Conservation (phyloP, 2,888 invertebrate species). For the Listrodromus nycthemerus region DNA sequence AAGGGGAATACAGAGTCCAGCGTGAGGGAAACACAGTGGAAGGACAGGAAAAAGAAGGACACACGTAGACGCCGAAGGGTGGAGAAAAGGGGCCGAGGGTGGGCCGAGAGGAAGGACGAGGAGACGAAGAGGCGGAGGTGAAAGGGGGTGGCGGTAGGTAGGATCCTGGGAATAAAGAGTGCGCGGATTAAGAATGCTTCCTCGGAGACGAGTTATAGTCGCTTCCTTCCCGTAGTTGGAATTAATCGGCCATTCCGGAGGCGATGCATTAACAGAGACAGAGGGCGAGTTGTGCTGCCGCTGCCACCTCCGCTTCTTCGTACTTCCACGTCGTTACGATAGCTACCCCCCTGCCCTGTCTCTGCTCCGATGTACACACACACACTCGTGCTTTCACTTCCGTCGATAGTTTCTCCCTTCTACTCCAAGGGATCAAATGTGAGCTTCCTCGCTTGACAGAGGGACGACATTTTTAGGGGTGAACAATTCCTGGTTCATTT, state of each 20-base stretch:
- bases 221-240: constrained; percentile 83
- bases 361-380: constrained; percentile 41
- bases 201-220: constrained; percentile 84
- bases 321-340: constrained; percentile 72
- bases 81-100: constrained; percentile 42
- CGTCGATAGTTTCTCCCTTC: constrained; percentile 41
- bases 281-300: constrained; percentile 71
- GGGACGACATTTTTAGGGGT: background rate
- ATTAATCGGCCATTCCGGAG: constrained; percentile 83
- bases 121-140: constrained; percentile 55
- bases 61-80: constrained; percentile 58
- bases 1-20: constrained; percentile 52
- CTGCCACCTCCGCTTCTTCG: constrained; percentile 70
- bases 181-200: constrained; percentile 83
- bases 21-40: constrained; percentile 66
- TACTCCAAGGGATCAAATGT: constrained; percentile 30
- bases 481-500: background rate
- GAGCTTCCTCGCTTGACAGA: background rate
- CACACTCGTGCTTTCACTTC: constrained; percentile 47
- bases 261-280: constrained; percentile 83
- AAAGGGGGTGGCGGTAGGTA: constrained; percentile 64
- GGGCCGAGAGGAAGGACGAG: constrained; percentile 52
- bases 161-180: constrained; percentile 82
- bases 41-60: constrained; percentile 60
- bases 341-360: constrained; percentile 62